Base-by-base conservation (phyloP, 2,113 vertebrate species). In the Mesoclemmys tuberculata region DNA sequence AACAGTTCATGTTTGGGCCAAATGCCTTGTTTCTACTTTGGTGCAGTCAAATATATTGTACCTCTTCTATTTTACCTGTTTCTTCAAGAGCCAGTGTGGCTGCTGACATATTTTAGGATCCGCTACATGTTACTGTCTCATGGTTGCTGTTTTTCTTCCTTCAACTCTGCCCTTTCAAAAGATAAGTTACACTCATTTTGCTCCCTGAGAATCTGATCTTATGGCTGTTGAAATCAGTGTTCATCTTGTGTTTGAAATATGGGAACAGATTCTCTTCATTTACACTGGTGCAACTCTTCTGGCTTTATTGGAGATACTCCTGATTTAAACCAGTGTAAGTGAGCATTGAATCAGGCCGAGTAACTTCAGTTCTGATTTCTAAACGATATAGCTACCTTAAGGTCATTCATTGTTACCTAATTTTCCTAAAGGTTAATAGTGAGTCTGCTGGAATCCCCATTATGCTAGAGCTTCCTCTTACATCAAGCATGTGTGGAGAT, bases 81-180 rank as follows among this genome's bases (percentile, higher is more conserved):
- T 10, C 64, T 22, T 77, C 26, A 26, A 13, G 49, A 77, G 16
- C 19, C 80, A 68, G 83, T 52, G 41, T 26, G 77, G 35, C 61
- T 68, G 16, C 51, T 0, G 0, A 1, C 31, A 38, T 85, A 61
- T 80, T 64, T 9, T 77, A 0, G 0, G n/a, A 12, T 52, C 80
- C 90, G 22, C 58, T 75, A 51, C 55, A n/a, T 64, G 35, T 41
- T 85, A 2, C n/a, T 6, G 38, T 1, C 19, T 82, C 6, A 16
- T 0, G n/a, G n/a, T 71, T 27, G 64, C 16, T 85, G 35, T 26
- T 71, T 74, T 51, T 85, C 35, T 54, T 61, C 35, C 52, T 87
- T 19, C 31, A 10, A 35, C 44, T 26, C 26, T 46, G 41, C 12
- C 74, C 74, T 29, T 77, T 77, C 41, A 46, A 13, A 27, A 29